phyloP scores from a whole-genome alignment of 2,888 invertebrate species.

The Philereme vetulata region DNA sequence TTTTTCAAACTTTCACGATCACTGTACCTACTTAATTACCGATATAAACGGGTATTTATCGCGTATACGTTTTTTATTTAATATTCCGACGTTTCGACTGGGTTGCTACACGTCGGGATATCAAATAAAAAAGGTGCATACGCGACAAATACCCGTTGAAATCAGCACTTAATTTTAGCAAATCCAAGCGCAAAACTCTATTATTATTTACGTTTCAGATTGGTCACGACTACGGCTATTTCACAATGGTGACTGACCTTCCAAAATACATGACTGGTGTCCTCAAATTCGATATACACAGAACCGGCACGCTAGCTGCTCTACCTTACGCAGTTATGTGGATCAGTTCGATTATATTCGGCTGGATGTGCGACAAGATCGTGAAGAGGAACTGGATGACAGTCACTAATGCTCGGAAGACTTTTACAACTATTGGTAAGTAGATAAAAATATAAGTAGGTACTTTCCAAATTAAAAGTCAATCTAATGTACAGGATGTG shows the following conservation, averaged over 20 bases:
- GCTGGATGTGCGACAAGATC: constrained; percentile 88
- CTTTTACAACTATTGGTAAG: constrained; percentile 88
- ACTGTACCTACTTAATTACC: too few relatives aligned
- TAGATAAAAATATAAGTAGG: not conserved
- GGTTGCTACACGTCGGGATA: too few relatives aligned
- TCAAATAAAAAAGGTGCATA: too few relatives aligned
- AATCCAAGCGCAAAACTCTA: not conserved
- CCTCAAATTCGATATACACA: constrained; percentile 85
- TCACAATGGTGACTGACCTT: constrained; percentile 88
- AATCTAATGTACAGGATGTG: too few relatives aligned
- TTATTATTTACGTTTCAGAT: constrained; percentile 55
- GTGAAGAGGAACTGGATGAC: constrained; percentile 84
- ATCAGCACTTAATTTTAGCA: too few relatives aligned
- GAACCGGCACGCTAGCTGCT: constrained; percentile 86
- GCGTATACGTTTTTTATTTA: too few relatives aligned
- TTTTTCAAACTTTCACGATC: too few relatives aligned
- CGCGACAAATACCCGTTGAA: too few relatives aligned
- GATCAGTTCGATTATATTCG: constrained; percentile 85
- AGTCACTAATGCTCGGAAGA: constrained; percentile 84
- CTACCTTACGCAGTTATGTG: constrained; percentile 88
- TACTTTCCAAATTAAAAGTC: not conserved
- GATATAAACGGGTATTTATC: too few relatives aligned
- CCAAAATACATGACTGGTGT: constrained; percentile 89
- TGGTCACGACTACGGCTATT: constrained; percentile 89
- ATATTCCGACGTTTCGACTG: too few relatives aligned